These are phyloP conservation scores for Manis crassicaudata DNA, from an alignment of 2,797 vertebrate genomes.

Conservation along the genomic window DNA sequence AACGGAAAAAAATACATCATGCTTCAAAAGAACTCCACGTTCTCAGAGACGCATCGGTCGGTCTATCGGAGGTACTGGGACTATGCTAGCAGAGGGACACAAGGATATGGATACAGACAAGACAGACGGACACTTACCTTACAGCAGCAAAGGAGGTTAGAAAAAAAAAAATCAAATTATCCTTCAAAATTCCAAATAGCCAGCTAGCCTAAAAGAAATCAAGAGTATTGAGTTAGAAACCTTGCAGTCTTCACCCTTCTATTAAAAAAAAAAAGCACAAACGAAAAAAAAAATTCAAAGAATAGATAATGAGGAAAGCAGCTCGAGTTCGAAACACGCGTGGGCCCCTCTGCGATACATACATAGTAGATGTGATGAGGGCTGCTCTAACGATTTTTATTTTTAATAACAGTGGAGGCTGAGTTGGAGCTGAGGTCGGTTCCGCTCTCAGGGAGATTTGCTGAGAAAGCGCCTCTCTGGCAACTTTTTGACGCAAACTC, in stretches of 20 bases:
- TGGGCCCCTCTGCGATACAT: slow-evolving; percentile 78
- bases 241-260: slow-evolving; percentile 79
- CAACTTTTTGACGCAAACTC: slow-evolving; percentile 98
- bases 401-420: slow-evolving; percentile 85
- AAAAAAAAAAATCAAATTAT: slow-evolving; percentile 70
- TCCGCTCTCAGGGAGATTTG: slow-evolving; percentile 93
- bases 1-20: background rate
- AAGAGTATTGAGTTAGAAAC: slow-evolving; percentile 84
- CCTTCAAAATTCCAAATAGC: slow-evolving; percentile 78
- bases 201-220: slow-evolving; percentile 85
- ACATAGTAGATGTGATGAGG: slow-evolving; percentile 80
- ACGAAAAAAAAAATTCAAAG: slow-evolving; percentile 42
- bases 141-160: slow-evolving; percentile 63
- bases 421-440: slow-evolving; percentile 91
- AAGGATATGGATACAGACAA: background rate
- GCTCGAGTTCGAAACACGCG: slow-evolving; percentile 47
- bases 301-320: slow-evolving; percentile 49
- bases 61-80: background rate
- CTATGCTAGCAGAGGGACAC: slow-evolving; percentile 2
- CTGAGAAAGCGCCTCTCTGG: slow-evolving; percentile 94
- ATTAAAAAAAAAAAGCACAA: slow-evolving; percentile 66
- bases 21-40: background rate
- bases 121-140: slow-evolving; percentile 78
- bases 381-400: slow-evolving; percentile 83
- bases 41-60: background rate